Evolutionary conservation across 1,140 invertebrate genomes (phyloP).

Genomic region (Saccostrea cuccullata): DNA sequence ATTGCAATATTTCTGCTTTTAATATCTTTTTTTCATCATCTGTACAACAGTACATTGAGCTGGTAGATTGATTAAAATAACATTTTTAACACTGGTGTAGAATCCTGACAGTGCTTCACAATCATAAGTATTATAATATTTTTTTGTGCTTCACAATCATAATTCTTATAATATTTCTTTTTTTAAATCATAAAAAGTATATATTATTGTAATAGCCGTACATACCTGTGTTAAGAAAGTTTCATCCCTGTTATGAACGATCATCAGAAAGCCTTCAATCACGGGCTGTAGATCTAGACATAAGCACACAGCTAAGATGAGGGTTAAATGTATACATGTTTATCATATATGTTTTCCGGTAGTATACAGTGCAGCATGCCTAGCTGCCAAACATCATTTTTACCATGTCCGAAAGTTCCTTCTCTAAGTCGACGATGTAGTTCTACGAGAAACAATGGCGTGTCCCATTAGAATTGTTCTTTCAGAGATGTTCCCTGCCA

Average conservation of each 20-base stretch:
- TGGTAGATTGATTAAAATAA: too few species aligned
- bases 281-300: background rate
- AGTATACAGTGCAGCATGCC: background rate
- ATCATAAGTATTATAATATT: too few species aligned
- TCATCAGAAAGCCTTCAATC: background rate
- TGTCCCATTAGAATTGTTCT: constrained; percentile 6
- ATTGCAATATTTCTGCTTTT: too few species aligned
- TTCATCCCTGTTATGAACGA: background rate
- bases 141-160: too few species aligned
- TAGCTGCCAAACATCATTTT: background rate
- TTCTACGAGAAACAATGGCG: background rate
- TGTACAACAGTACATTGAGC: too few species aligned
- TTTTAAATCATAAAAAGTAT: too few species aligned
- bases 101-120: too few species aligned
- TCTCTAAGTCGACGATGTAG: background rate
- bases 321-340: constrained; percentile 14
- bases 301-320: background rate
- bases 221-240: background rate
- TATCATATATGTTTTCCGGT: constrained; percentile 10
- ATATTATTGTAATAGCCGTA: background rate
- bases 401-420: background rate
- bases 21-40: too few species aligned
- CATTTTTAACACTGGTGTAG: too few species aligned
- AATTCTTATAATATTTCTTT: too few species aligned
- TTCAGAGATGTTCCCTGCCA: background rate